These are phyloP conservation scores for Mus spretus DNA, from an alignment of 2,797 vertebrate species.

Conservation along the genomic window DNA sequence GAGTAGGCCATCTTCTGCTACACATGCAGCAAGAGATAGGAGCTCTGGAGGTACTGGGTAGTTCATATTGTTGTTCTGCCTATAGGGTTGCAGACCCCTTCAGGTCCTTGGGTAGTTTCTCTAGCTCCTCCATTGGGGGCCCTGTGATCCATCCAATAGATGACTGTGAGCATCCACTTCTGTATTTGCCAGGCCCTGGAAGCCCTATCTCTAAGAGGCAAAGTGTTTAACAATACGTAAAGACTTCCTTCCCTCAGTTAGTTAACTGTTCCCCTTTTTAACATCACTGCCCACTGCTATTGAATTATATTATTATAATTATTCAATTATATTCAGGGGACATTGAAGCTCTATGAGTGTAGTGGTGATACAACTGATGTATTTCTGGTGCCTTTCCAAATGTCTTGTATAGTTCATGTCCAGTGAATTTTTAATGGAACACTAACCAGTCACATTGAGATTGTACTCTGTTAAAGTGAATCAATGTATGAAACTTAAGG, in stretches of 20 bases:
- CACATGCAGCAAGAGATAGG: too few relatives aligned
- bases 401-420: not conserved
- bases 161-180: too few relatives aligned
- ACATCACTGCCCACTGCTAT: not conserved
- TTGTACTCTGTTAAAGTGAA: not conserved
- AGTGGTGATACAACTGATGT: not conserved
- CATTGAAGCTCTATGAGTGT: not conserved
- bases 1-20: too few relatives aligned
- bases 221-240: not conserved
- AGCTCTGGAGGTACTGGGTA: too few relatives aligned
- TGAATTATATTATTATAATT: not conserved
- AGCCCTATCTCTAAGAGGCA: not conserved
- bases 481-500: not conserved
- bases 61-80: too few relatives aligned
- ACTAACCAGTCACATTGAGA: not conserved
- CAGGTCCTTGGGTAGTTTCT: too few relatives aligned
- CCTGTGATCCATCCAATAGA: too few relatives aligned
- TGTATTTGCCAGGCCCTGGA: too few relatives aligned
- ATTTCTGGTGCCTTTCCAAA: not conserved
- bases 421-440: not conserved
- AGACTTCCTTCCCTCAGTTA: not conserved
- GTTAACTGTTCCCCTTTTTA: not conserved
- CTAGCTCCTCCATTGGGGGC: too few relatives aligned
- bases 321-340: not conserved
- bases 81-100: too few relatives aligned